Base-by-base conservation (phyloP, 2,888 invertebrate species). In the Celastrina argiolus region DNA sequence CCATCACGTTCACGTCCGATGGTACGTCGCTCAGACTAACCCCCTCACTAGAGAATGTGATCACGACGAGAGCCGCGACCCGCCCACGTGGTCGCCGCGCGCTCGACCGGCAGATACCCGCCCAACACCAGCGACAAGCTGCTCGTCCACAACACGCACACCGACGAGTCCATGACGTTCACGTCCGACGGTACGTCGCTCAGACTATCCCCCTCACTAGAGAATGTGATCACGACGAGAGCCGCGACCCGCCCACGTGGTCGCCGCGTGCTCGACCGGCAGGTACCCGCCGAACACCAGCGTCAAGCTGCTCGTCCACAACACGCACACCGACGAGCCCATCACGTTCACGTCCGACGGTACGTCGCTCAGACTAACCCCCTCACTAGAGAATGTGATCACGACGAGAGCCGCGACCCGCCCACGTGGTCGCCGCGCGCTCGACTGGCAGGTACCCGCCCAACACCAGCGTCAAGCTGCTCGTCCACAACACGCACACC, bases 341-440 rank as follows among this genome's bases (percentile, higher is more conserved):
- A 94, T 97, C 74, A 94, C 94, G 12, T 98, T 99, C 83, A 98
- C 98, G 42, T 98, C 98, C 79, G 97, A 98, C 87, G 96, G 98
- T 97, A 88, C 92, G 92, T 34, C 12, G 6, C 18, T 36, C n/a
- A n/a, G n/a, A n/a, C n/a, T n/a, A n/a, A n/a, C n/a, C n/a, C n/a
- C n/a, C n/a, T n/a, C n/a, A n/a, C n/a, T n/a, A n/a, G n/a, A n/a
- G n/a, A n/a, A 76, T 98, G 96, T 84, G 92, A 93, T 0, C 93
- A 95, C 78, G 96, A 98, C 82, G 92, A 92, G 22, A 92, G 88
- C 68, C 96, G 96, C 14, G 98, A 99, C 88, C 94, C 96, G 98
- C 98, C 0, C 94, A 97, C 78, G 95, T 98, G 68, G 94, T 97
- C 70, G 98, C 98, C 73, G 95, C 97, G 0, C 94, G 96, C 78